A percentile compares a stretch with the other conserved stretches of the same genome.
Conservation (phyloP, 2,113 vertebrate species). For the Litocranius walleri region DNA sequence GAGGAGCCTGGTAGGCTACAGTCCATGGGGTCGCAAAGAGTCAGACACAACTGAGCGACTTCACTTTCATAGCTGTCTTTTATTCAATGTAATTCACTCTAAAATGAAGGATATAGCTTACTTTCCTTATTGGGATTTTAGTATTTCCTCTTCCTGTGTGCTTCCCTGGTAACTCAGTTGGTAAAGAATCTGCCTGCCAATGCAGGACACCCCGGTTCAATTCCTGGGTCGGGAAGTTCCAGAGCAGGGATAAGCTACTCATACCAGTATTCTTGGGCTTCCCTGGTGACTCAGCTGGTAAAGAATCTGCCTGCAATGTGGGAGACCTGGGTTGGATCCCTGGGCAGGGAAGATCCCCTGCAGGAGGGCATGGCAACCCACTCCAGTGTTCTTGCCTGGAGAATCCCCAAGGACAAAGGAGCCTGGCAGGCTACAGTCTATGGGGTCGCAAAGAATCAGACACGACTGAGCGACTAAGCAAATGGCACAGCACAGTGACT, state of each 20-base stretch:
- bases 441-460: neutral
- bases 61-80: neutral
- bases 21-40: no score
- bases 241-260: neutral
- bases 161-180: neutral
- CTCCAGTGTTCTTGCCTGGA: neutral
- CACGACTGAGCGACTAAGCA: neutral
- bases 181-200: neutral
- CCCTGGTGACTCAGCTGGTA: neutral
- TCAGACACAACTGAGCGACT: no score
- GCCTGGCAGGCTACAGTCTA: neutral
- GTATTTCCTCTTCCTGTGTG: constrained; percentile 11
- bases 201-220: neutral
- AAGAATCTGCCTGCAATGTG: neutral
- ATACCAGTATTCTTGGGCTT: neutral
- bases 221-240: neutral
- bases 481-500: neutral
- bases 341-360: neutral
- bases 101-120: constrained; percentile 46
- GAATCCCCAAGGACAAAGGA: neutral
- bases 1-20: no score
- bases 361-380: neutral
- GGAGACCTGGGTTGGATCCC: neutral
- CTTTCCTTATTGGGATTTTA: constrained; percentile 29
- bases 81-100: neutral